Evolutionary conservation across 2,113 vertebrate species (phyloP), one percentile per base, ranked within the genome.

Genomic region (Melanostigma gelatinosum): DNA sequence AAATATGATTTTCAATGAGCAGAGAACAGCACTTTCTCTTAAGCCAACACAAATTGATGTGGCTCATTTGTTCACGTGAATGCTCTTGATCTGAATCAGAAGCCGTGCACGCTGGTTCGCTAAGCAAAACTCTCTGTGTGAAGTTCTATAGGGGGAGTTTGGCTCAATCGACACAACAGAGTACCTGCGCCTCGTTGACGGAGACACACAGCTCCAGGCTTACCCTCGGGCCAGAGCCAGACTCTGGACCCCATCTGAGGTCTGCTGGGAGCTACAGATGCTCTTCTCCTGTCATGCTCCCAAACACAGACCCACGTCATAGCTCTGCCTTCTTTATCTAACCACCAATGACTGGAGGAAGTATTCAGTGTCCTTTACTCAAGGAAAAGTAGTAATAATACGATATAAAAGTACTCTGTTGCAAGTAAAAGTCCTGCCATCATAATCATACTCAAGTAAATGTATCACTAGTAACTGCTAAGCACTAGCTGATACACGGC

Each of bases 121-220:
- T 40, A 54, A 78, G 58, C 68, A 79, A 79, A 79, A 83, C 48
- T 63, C 55, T 44, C 44, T 15, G 5, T 22, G 68, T 77, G 82
- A 81, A 70, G 48, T 69, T 86, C 63, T 22, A 62, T 50, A 66
- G 67, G 68, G 50, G 44, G 18, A 81, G 80, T 62, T 88, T 70
- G 63, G 60, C 71, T 87, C 57, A 74, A 89, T 88, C 82, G 72
- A 76, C 69, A 74, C 79, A 68, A 52, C 64, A 38, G 75, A 68
- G 65, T 34, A 60, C 13, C 73, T 82, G 73, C 13, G 67, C 52
- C 46, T 77, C 11, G 12, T 77, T 57, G 77, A 81, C 76, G 82
- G 76, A 92, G 79, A 82, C 85, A 67, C 29, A 80, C 79, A 57
- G 85, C 90, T 79, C 44, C 34, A 22, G 88, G 92, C 83, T 44